Conservation (phyloP, 2,113 vertebrate species). For the Lonchura striata region DNA sequence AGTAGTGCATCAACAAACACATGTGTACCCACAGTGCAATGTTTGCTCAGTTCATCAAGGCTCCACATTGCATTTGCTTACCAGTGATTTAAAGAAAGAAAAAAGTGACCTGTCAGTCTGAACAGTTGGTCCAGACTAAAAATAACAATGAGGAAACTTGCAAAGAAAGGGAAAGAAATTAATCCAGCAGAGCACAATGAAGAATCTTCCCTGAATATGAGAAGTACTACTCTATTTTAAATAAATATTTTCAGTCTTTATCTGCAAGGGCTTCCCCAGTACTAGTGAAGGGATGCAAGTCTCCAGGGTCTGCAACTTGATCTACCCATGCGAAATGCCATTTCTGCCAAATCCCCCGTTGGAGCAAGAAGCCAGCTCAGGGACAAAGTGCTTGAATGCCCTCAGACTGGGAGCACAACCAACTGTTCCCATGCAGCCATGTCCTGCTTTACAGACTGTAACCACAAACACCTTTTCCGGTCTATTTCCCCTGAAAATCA, state of each 20-base stretch:
- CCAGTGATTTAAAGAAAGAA: slow-evolving; percentile 44
- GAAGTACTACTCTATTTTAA: slow-evolving; percentile 55
- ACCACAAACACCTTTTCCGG: neutral
- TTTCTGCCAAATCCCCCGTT: neutral
- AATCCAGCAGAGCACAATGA: slow-evolving; percentile 45
- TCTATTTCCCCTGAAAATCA: neutral
- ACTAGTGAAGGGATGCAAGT: neutral
- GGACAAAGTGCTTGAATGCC: neutral
- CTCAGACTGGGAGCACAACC: neutral
- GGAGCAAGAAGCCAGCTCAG: neutral
- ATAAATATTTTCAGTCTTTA: slow-evolving; percentile 66
- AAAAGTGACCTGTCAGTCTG: slow-evolving; percentile 53
- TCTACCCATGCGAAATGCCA: neutral
- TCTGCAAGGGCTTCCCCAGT: neutral
- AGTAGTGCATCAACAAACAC: slow-evolving; percentile 67
- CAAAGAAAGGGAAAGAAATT: slow-evolving; percentile 41
- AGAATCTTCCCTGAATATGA: slow-evolving; percentile 36
- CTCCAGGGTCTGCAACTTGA: neutral
- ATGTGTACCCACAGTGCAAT: slow-evolving; percentile 69
- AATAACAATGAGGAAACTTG: slow-evolving; percentile 54
- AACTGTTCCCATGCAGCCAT: accelerated
- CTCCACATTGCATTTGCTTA: slow-evolving; percentile 56
- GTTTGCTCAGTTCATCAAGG: slow-evolving; percentile 63
- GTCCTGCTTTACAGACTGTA: neutral
- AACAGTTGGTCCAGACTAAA: slow-evolving; percentile 17